These are phyloP conservation scores for Drosophila nebulosa DNA, from an alignment of 1,140 invertebrate genomes.

Conservation along the genomic window DNA sequence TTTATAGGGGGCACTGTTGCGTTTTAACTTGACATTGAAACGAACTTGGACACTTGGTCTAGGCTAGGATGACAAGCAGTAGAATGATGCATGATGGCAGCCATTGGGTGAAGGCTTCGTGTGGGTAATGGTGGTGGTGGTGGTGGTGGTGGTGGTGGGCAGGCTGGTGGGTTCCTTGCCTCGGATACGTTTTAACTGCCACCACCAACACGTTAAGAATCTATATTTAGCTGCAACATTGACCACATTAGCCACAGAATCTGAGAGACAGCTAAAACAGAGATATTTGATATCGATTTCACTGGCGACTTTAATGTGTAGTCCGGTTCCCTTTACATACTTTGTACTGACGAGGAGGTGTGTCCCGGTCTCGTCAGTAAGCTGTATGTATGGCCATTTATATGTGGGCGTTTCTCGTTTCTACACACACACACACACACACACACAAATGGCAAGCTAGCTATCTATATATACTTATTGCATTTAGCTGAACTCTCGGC, in stretches of 20 bases:
- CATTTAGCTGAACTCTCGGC: constrained; percentile 5
- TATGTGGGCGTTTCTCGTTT: neutral
- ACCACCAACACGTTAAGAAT: constrained; percentile 42
- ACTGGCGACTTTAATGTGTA: constrained; percentile 42
- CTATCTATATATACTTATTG: neutral
- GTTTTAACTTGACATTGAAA: constrained; percentile 60
- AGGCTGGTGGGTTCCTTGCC: constrained; percentile 9
- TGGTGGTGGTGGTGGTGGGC: neutral
- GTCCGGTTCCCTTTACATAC: constrained; percentile 20
- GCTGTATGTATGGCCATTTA: constrained; percentile 10
- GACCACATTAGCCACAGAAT: constrained; percentile 57
- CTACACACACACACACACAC: too few relatives aligned
- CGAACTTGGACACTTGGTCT: constrained; percentile 52
- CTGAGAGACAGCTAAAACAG: constrained; percentile 8
- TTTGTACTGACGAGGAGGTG: constrained; percentile 50
- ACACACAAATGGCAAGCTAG: too few relatives aligned
- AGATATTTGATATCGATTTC: constrained; percentile 59
- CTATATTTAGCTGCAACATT: constrained; percentile 57
- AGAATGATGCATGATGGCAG: neutral
- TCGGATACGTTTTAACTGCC: constrained; percentile 41
- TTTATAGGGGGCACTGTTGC: constrained; percentile 22
- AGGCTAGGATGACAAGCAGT: neutral
- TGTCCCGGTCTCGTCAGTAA: constrained; percentile 24
- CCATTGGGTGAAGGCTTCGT: too few relatives aligned
- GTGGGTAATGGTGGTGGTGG: too few relatives aligned